Conservation (phyloP, 2,113 vertebrate species). For the Pardalotus punctatus region DNA sequence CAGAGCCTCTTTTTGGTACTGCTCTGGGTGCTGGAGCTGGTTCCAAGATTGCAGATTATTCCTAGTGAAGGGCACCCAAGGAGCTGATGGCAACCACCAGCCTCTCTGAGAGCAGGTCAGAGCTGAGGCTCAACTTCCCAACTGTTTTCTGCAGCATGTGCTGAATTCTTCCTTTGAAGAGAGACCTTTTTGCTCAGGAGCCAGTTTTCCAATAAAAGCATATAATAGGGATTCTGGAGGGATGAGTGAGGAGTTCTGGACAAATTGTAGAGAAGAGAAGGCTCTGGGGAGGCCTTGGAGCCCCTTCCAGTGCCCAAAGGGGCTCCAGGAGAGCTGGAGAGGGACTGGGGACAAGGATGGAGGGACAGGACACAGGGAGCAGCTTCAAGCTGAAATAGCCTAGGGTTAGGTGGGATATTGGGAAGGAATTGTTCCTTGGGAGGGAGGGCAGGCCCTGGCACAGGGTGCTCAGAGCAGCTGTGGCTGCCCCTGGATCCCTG, state of each 20-base stretch:
- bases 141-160: not conserved
- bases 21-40: not conserved
- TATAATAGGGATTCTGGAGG: accelerated
- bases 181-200: not conserved
- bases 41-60: not conserved
- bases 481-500: not conserved
- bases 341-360: not conserved
- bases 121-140: not conserved
- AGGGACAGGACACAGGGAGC: not conserved
- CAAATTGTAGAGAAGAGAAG: not conserved
- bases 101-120: not conserved
- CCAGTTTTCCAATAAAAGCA: not conserved
- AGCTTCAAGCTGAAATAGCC: not conserved
- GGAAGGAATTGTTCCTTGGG: not conserved
- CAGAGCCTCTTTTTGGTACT: not conserved
- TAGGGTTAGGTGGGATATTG: accelerated
- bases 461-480: not conserved
- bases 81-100: not conserved
- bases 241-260: not conserved
- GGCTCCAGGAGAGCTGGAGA: not conserved
- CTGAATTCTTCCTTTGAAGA: not conserved
- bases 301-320: accelerated
- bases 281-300: accelerated
- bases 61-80: not conserved
- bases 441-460: not conserved